Conservation (phyloP, 1,140 invertebrate species). For the Temnothorax longispinosus region DNA sequence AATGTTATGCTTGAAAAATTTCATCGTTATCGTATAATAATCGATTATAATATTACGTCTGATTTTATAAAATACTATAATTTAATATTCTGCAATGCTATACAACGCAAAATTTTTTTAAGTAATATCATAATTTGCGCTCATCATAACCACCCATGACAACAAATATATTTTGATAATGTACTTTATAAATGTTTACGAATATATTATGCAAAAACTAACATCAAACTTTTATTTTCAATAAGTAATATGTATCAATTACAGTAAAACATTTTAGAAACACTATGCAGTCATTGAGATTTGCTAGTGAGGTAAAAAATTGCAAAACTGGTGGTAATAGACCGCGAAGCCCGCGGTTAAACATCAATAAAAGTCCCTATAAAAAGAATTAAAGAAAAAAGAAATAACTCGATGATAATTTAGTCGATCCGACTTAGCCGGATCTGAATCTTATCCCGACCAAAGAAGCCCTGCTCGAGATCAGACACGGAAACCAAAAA, state of each 20-base stretch:
- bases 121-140: background rate
- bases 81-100: background rate
- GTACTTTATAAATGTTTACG: background rate
- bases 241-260: background rate
- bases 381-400: no score
- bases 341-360: no score
- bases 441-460: no score
- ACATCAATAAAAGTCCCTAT: no score
- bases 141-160: background rate
- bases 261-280: background rate
- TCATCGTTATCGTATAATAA: background rate
- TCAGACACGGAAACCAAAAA: no score
- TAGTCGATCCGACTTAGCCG: no score
- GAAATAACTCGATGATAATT: no score
- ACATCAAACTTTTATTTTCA: slow-evolving; percentile 4
- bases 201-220: background rate
- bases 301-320: no score
- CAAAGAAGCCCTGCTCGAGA: no score
- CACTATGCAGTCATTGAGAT: no score
- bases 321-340: no score
- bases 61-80: background rate
- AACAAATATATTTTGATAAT: background rate
- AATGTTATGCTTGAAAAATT: background rate
- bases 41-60: background rate
- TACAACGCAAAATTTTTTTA: background rate